Conservation (phyloP, 2,797 vertebrate genomes). For the Pangasius macronema region DNA sequence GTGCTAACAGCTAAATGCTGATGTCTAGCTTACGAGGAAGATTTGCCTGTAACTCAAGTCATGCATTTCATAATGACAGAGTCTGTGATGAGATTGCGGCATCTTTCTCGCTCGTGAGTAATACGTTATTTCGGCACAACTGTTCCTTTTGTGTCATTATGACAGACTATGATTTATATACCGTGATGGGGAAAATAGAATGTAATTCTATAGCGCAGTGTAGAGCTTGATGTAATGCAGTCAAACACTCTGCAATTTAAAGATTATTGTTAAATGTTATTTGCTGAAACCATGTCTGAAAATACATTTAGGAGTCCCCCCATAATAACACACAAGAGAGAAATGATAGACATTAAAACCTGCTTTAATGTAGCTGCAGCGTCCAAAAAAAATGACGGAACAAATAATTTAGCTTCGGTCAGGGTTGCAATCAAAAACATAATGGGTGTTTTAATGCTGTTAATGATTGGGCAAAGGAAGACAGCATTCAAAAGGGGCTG, state of each 20-base stretch:
- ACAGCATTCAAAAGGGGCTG: conserved; percentile 20
- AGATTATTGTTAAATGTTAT: conserved; percentile 71
- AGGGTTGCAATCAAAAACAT: conserved; percentile 10
- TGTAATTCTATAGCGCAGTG: conserved; percentile 64
- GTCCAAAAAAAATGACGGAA: conserved; percentile 10
- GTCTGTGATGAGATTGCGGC: conserved; percentile 67
- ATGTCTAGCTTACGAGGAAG: conserved; percentile 40
- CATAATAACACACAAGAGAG: conserved; percentile 50
- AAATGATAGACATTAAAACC: conserved; percentile 44
- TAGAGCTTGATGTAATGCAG: conserved; percentile 54
- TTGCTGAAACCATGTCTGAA: conserved; percentile 49
- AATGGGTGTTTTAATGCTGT: conserved; percentile 22
- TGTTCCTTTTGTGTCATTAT: conserved; percentile 68
- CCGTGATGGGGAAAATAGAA: conserved; percentile 61
- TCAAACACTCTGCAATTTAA: conserved; percentile 69
- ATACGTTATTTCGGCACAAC: conserved; percentile 67
- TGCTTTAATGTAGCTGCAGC: conserved; percentile 44
- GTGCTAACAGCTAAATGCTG: conserved; percentile 9
- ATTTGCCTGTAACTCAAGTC: conserved; percentile 62
- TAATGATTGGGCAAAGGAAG: conserved; percentile 9
- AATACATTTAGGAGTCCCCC: conserved; percentile 36
- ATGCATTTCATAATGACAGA: conserved; percentile 69
- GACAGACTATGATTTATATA: conserved; percentile 61
- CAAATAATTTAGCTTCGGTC: conserved; percentile 28
- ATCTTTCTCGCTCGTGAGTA: conserved; percentile 64